Evolutionary conservation across 2,797 vertebrate species (phyloP).

Genomic region (Scolopax rusticola): DNA sequence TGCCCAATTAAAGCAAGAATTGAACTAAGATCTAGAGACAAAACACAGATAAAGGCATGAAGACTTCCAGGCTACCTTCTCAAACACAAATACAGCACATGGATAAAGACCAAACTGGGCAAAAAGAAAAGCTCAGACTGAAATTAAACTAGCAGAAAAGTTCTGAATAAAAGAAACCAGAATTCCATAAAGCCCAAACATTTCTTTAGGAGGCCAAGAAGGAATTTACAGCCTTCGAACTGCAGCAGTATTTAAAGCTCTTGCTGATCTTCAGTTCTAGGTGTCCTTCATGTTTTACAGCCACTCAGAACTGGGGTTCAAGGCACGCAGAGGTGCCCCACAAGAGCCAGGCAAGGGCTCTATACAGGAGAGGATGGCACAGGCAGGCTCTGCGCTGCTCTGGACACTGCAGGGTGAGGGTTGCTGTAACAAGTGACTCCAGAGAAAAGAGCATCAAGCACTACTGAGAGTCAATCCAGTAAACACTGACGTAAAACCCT

Average conservation of each 20-base stretch:
- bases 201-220: not conserved
- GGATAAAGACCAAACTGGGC: not conserved
- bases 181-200: not conserved
- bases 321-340: not conserved
- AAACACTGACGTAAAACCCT: rapidly evolving
- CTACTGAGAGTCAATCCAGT: not conserved
- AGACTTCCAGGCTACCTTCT: not conserved
- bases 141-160: not conserved
- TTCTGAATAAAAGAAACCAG: not conserved
- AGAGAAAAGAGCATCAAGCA: not conserved
- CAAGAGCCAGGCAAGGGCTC: not conserved
- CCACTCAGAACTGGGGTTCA: not conserved
- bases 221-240: not conserved
- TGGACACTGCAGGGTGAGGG: not conserved
- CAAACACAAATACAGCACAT: not conserved
- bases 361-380: not conserved
- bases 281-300: not conserved
- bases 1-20: not conserved
- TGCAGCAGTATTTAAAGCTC: not conserved
- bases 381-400: not conserved
- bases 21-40: not conserved
- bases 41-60: not conserved
- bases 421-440: not conserved
- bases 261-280: not conserved
- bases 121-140: not conserved